Conservation (phyloP, 1,140 invertebrate species). For the Samia ricini region DNA sequence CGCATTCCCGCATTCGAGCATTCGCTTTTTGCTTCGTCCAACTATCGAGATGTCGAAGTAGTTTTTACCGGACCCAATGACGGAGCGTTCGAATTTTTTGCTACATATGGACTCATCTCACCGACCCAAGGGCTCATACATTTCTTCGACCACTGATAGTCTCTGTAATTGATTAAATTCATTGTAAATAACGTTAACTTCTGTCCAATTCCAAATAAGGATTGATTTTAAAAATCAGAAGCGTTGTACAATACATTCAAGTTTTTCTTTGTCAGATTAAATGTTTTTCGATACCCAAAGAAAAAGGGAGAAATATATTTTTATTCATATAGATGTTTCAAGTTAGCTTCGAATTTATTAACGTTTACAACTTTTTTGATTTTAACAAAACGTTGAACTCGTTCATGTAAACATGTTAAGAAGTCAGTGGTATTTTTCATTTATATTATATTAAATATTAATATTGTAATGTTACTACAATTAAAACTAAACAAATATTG, state of each 20-base stretch:
- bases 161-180: slow-evolving; percentile 67
- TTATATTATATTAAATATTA: too few relatives aligned
- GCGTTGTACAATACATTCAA: not conserved
- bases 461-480: too few relatives aligned
- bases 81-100: slow-evolving; percentile 51
- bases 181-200: slow-evolving; percentile 55
- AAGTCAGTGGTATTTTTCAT: not conserved
- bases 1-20: slow-evolving; percentile 36
- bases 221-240: slow-evolving; percentile 3
- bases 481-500: too few relatives aligned
- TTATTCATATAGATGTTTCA: slow-evolving; percentile 13
- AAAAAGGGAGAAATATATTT: slow-evolving; percentile 11
- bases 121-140: slow-evolving; percentile 57
- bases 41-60: slow-evolving; percentile 46
- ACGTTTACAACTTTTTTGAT: slow-evolving; percentile 16
- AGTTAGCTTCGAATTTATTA: slow-evolving; percentile 9
- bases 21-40: slow-evolving; percentile 42
- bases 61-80: slow-evolving; percentile 54
- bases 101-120: slow-evolving; percentile 49
- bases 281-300: slow-evolving; percentile 20
- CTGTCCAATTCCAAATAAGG: slow-evolving; percentile 19
- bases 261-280: slow-evolving; percentile 12
- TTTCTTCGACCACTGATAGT: slow-evolving; percentile 45
- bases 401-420: not conserved
- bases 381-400: not conserved